A percentile compares a stretch with the other conserved stretches of the same genome.
Evolutionary conservation across 2,797 vertebrate genomes (phyloP).

Genomic region (Microchirus variegatus): DNA sequence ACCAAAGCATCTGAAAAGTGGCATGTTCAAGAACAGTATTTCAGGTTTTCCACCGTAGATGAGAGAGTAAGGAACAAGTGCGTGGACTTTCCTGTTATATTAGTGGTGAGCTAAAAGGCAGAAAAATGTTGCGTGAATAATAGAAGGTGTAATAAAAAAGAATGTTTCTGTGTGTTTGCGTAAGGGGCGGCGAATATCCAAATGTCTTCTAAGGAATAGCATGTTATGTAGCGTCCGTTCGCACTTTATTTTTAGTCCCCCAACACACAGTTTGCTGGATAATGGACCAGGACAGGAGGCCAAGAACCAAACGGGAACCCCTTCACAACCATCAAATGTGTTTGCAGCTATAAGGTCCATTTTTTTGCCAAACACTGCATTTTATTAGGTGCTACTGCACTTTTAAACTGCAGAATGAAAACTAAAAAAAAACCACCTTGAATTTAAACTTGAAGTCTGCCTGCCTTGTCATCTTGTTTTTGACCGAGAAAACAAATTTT

Average conservation of each 20-base stretch:
- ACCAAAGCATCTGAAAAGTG: too few species aligned
- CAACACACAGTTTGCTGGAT: constrained; percentile 10
- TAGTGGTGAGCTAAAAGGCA: too few species aligned
- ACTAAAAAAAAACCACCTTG: neutral
- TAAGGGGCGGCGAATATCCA: too few species aligned
- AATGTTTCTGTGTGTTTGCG: too few species aligned
- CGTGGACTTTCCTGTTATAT: too few species aligned
- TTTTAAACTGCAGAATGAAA: constrained; percentile 18
- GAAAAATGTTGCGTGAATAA: too few species aligned
- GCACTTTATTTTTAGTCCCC: neutral
- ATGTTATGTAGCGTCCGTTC: too few species aligned
- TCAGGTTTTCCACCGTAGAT: too few species aligned
- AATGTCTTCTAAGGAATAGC: too few species aligned
- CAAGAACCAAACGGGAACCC: constrained; percentile 7
- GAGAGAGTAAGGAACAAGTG: too few species aligned
- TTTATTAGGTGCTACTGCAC: constrained; percentile 6
- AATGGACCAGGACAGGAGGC: constrained; percentile 18
- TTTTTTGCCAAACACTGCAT: neutral
- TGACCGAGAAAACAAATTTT: constrained; percentile 7
- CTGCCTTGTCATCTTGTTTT: constrained; percentile 34
- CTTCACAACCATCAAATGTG: constrained; percentile 5
- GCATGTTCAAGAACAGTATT: too few species aligned
- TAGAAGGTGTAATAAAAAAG: too few species aligned
- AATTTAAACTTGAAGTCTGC: constrained; percentile 11
- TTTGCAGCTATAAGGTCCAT: constrained; percentile 12